Conservation (phyloP, 2,888 invertebrate species). For the Nomada flava region DNA sequence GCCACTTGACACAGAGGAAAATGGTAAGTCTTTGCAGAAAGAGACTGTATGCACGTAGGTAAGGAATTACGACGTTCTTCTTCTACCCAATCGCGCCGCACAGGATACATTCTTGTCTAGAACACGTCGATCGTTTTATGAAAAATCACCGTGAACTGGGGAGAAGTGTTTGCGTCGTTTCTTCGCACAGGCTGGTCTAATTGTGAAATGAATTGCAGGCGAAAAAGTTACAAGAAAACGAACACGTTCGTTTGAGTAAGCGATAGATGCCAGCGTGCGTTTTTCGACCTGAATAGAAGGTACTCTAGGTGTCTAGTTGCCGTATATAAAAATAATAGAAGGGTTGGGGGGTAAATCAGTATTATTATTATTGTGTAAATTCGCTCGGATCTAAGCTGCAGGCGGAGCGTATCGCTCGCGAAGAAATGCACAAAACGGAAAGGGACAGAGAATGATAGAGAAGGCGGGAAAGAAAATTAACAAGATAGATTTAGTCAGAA, state of each 20-base stretch:
- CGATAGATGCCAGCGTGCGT: not conserved
- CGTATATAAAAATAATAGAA: not conserved
- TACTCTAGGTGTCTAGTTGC: not conserved
- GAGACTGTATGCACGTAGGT: not conserved
- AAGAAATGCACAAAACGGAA: slow-evolving; percentile 27
- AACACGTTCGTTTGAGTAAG: not conserved
- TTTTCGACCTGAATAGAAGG: not conserved
- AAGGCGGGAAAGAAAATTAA: not conserved
- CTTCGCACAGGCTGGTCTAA: not conserved
- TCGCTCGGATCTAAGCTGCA: not conserved
- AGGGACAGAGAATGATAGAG: not conserved
- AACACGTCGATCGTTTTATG: too few relatives aligned
- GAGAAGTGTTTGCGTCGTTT: not conserved
- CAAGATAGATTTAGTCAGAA: not conserved
- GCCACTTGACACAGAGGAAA: not conserved
- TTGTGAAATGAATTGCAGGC: not conserved
- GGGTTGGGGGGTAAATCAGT: slow-evolving; percentile 33
- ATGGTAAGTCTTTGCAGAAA: not conserved
- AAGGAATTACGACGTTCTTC: not conserved
- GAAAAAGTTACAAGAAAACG: not conserved
- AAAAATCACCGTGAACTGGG: not conserved
- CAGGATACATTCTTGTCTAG: not conserved
- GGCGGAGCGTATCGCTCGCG: not conserved
- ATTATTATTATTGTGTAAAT: slow-evolving; percentile 37
- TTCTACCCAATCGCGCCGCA: not conserved